Evolutionary conservation across 2,797 vertebrate genomes (phyloP).

Genomic region (Ambastaia sidthimunki): DNA sequence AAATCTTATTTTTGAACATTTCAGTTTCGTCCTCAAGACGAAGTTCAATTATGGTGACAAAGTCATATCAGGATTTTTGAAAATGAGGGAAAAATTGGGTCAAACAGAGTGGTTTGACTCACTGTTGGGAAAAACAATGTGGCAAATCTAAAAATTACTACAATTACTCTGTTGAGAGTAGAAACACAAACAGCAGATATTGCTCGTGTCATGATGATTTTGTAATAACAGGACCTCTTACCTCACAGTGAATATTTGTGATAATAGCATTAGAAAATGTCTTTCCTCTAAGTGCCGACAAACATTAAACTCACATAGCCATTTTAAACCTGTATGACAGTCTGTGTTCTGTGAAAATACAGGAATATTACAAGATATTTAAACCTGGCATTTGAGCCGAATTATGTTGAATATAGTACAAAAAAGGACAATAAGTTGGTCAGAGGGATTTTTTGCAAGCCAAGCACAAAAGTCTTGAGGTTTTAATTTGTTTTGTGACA

Average conservation of each 20-base stretch:
- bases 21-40: not conserved
- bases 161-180: not conserved
- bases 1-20: not conserved
- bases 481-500: conserved; percentile 25
- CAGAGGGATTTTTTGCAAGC: conserved; percentile 27
- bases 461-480: conserved; percentile 39
- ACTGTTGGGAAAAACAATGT: not conserved
- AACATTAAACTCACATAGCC: not conserved
- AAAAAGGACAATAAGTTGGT: conserved; percentile 23
- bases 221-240: conserved; percentile 9
- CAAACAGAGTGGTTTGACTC: conserved; percentile 12
- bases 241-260: conserved; percentile 1
- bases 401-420: not conserved
- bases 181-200: conserved; percentile 1
- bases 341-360: not conserved
- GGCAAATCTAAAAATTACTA: not conserved
- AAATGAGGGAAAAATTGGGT: conserved; percentile 15
- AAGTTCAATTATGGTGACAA: not conserved
- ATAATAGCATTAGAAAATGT: conserved; percentile 1
- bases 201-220: not conserved
- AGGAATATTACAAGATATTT: not conserved
- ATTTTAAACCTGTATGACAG: not conserved
- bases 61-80: not conserved
- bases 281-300: not conserved
- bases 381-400: not conserved